These are phyloP conservation scores for Reticulitermes speratus DNA, from an alignment of 1,140 invertebrate genomes.

Conservation along the genomic window DNA sequence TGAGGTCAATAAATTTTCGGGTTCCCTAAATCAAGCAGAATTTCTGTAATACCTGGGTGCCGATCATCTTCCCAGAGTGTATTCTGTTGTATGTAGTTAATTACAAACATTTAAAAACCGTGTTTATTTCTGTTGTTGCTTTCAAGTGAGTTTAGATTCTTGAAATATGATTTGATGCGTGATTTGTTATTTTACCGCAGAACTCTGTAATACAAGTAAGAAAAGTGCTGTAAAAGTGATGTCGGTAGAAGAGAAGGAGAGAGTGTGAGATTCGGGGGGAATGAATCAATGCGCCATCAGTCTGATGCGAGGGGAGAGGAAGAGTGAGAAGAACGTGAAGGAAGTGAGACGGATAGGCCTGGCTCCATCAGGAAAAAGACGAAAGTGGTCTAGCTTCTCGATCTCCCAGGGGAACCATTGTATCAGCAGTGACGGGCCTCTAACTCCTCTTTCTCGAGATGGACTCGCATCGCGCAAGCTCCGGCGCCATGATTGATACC, in stretches of 20 bases:
- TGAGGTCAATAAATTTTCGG: no score
- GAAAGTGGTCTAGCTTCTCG: slow-evolving; percentile 8
- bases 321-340: no score
- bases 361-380: neutral
- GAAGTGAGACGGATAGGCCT: neutral
- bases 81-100: no score
- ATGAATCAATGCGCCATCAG: neutral
- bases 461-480: neutral
- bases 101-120: no score
- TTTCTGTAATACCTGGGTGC: no score
- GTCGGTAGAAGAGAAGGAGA: neutral
- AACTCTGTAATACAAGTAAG: no score
- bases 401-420: slow-evolving; percentile 13
- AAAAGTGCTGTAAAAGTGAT: neutral
- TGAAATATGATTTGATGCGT: no score
- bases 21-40: no score
- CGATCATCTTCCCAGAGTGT: no score
- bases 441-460: neutral
- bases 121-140: no score
- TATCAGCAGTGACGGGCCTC: neutral
- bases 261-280: neutral
- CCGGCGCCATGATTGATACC: slow-evolving; percentile 12
- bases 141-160: no score
- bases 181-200: no score
- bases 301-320: neutral